phyloP scores from a whole-genome alignment of 1,140 invertebrate genomes.

The Formica selysi region DNA sequence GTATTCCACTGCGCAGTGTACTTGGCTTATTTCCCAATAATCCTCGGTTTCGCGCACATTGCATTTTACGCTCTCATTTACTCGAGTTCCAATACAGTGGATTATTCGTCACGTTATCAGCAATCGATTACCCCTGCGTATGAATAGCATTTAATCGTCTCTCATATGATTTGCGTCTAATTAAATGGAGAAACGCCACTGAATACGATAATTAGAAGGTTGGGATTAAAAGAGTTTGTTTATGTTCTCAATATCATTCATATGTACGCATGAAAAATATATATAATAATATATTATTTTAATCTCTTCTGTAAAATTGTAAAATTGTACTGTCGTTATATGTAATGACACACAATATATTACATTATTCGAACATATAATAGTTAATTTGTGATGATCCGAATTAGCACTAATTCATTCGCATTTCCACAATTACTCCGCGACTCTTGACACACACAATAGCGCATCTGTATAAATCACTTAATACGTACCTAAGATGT shows the following conservation, averaged over 20 bases:
- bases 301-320: neutral
- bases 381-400: neutral
- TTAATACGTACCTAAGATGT: constrained; percentile 35
- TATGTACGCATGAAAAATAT: too few species aligned
- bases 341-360: neutral
- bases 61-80: constrained; percentile 52
- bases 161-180: constrained; percentile 36
- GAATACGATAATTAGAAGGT: constrained; percentile 4
- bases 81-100: constrained; percentile 34
- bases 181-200: constrained; percentile 30
- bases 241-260: neutral
- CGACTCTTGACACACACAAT: neutral
- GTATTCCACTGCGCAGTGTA: constrained; percentile 24
- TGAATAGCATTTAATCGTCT: constrained; percentile 27
- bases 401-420: constrained; percentile 22
- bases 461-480: constrained; percentile 21
- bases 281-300: neutral
- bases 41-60: constrained; percentile 40
- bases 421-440: neutral
- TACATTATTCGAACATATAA: neutral
- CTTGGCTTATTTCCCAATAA: constrained; percentile 57
- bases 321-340: neutral
- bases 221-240: constrained; percentile 21
- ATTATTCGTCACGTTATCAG: constrained; percentile 47
- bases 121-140: constrained; percentile 1